These are phyloP conservation scores for Agrenia bidenticulata DNA, from an alignment of 2,888 invertebrate genomes.

Conservation along the genomic window DNA sequence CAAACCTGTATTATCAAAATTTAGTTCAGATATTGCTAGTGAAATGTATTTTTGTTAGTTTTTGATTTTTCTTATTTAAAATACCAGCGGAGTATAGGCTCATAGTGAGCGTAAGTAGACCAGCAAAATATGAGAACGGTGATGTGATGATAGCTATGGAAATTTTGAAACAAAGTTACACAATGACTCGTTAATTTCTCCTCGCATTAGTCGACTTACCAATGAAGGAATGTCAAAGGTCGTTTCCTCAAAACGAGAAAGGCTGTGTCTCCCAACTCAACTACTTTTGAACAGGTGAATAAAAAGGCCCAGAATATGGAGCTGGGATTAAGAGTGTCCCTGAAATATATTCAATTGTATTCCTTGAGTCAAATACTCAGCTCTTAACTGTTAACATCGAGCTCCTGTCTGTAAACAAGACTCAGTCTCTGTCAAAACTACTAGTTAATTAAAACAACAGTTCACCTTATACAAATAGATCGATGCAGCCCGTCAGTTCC, in stretches of 20 bases:
- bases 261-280: slow-evolving; percentile 35
- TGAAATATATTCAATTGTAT: background rate
- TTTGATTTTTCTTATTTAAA: background rate
- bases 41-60: too few species aligned
- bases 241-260: slow-evolving; percentile 34
- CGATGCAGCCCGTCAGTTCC: slow-evolving; percentile 33
- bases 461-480: slow-evolving; percentile 34
- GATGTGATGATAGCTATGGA: slow-evolving; percentile 36
- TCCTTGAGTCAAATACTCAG: background rate
- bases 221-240: slow-evolving; percentile 27
- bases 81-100: slow-evolving; percentile 35
- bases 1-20: slow-evolving; percentile 21
- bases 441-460: slow-evolving; percentile 10
- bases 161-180: slow-evolving; percentile 8
- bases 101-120: slow-evolving; percentile 29
- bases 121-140: slow-evolving; percentile 34
- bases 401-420: background rate
- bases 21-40: background rate
- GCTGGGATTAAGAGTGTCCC: slow-evolving; percentile 16
- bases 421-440: too few species aligned
- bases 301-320: slow-evolving; percentile 34
- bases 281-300: slow-evolving; percentile 34
- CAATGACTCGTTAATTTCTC: background rate
- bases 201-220: slow-evolving; percentile 20
- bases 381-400: background rate